phyloP scores from a whole-genome alignment of 1,140 invertebrate species.

The Brachystomella parvula region DNA sequence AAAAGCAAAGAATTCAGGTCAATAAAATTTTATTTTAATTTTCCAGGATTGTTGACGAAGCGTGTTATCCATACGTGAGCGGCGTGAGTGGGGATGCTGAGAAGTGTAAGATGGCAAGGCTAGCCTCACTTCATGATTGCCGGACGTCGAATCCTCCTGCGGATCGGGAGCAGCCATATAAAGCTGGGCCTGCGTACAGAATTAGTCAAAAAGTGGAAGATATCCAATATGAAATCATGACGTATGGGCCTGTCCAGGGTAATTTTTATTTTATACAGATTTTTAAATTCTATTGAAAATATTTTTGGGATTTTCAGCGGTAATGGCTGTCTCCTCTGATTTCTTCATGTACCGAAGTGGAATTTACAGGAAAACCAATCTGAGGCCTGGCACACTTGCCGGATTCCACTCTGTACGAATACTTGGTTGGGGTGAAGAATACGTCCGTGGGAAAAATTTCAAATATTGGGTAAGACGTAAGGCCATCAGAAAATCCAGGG shows the following conservation, averaged over 20 bases:
- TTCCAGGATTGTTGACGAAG: slow-evolving; percentile 64
- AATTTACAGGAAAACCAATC: slow-evolving; percentile 62
- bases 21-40: neutral
- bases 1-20: neutral
- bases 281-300: slow-evolving; percentile 10
- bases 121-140: slow-evolving; percentile 33
- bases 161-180: slow-evolving; percentile 49
- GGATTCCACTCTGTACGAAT: slow-evolving; percentile 85
- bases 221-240: slow-evolving; percentile 84
- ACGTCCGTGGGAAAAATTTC: slow-evolving; percentile 45
- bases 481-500: neutral
- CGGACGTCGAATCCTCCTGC: slow-evolving; percentile 24
- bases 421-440: slow-evolving; percentile 80
- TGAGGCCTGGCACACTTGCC: slow-evolving; percentile 45
- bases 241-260: slow-evolving; percentile 92
- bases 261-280: slow-evolving; percentile 29
- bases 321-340: slow-evolving; percentile 77
- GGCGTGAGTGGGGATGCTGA: slow-evolving; percentile 44
- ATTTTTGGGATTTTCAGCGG: slow-evolving; percentile 63
- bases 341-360: slow-evolving; percentile 81
- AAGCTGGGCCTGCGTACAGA: slow-evolving; percentile 74
- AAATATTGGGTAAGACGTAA: slow-evolving; percentile 76
- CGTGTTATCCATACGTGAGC: slow-evolving; percentile 71
- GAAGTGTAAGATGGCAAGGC: slow-evolving; percentile 45
- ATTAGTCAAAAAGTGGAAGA: slow-evolving; percentile 63